phyloP scores from a whole-genome alignment of 2,888 invertebrate species.

The Petrophora chlorosata region DNA sequence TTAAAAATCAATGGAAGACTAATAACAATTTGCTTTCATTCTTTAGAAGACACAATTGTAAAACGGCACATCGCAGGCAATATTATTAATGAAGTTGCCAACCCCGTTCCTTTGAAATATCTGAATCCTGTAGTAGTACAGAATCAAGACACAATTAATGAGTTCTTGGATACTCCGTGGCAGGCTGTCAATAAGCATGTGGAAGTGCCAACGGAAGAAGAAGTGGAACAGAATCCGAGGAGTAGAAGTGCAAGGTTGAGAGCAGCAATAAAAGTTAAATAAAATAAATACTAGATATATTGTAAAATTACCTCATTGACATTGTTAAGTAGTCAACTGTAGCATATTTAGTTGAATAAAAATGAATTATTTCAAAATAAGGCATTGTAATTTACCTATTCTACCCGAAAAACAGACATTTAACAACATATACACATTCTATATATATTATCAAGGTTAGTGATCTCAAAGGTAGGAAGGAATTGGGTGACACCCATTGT shows the following conservation, averaged over 20 bases:
- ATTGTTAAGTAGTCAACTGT: too few species aligned
- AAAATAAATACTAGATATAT: constrained; percentile 29
- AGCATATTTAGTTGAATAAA: too few species aligned
- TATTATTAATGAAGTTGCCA: constrained; percentile 87
- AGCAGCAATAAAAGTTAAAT: constrained; percentile 90
- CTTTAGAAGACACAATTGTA: constrained; percentile 96
- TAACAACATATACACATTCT: too few species aligned
- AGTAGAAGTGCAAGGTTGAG: constrained; percentile 95
- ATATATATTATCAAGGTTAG: too few species aligned
- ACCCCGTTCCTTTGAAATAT: constrained; percentile 89
- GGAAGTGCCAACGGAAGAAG: constrained; percentile 87
- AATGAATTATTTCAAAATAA: too few species aligned
- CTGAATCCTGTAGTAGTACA: constrained; percentile 85
- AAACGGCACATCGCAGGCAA: constrained; percentile 94
- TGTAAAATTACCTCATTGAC: background rate
- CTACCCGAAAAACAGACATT: too few species aligned
- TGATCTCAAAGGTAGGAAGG: too few species aligned
- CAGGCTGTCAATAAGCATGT: constrained; percentile 91
- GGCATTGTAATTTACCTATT: too few species aligned
- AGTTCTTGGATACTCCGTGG: constrained; percentile 89
- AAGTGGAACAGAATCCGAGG: constrained; percentile 91
- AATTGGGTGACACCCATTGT: too few species aligned
- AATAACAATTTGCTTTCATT: constrained; percentile 95
- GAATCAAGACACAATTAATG: constrained; percentile 84
- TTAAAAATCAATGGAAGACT: constrained; percentile 91